Evolutionary conservation across 1,140 invertebrate genomes (phyloP).

Genomic region (Bombus pascuorum): DNA sequence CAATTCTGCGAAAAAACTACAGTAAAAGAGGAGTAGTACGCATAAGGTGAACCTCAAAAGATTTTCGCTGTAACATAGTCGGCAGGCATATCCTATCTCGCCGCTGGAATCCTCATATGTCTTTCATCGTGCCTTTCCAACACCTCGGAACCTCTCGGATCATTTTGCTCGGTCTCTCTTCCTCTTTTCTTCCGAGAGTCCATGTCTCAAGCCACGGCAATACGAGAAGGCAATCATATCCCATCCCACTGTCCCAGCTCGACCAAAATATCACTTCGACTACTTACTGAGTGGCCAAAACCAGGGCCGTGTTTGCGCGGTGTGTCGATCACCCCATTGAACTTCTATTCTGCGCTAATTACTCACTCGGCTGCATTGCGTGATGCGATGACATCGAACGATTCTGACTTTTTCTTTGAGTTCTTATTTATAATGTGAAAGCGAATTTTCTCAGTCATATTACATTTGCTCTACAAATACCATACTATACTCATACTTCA

Average conservation of each 20-base stretch:
- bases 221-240: conserved; percentile 61
- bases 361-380: not conserved
- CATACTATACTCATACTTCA: not conserved
- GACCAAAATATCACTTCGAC: conserved; percentile 72
- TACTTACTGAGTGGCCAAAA: conserved; percentile 51
- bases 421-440: no score
- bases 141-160: conserved; percentile 67
- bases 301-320: conserved; percentile 50
- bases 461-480: not conserved
- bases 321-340: not conserved
- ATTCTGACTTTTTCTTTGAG: not conserved
- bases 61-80: conserved; percentile 56
- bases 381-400: not conserved
- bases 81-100: conserved; percentile 77
- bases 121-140: conserved; percentile 76
- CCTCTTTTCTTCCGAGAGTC: conserved; percentile 45
- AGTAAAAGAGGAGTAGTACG: not conserved
- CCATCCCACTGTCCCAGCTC: conserved; percentile 62
- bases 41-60: conserved; percentile 32
- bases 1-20: not conserved
- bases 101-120: conserved; percentile 81
- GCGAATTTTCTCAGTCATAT: not conserved
- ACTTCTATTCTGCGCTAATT: not conserved
- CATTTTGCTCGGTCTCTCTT: conserved; percentile 53
- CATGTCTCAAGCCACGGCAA: conserved; percentile 39